Conservation (phyloP, 2,888 invertebrate species). For the Schizaphis graminum region DNA sequence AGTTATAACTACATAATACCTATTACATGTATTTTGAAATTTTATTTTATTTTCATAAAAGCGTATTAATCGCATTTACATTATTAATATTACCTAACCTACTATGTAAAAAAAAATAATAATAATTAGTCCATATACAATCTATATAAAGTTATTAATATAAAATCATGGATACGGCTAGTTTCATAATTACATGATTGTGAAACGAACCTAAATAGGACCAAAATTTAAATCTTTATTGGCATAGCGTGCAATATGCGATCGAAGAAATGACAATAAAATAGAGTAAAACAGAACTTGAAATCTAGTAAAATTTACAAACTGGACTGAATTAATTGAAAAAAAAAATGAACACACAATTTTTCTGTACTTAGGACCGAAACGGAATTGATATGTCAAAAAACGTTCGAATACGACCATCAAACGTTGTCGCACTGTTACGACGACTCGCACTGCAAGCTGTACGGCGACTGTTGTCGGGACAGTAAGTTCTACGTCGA, state of each 20-base stretch:
- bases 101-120: not conserved
- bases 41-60: not conserved
- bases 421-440: conserved; percentile 70
- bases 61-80: not conserved
- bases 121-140: not conserved
- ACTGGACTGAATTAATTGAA: no score
- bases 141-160: not conserved
- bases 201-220: no score
- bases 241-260: no score
- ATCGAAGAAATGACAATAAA: no score
- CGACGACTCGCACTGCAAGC: conserved; percentile 71
- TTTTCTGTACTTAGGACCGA: conserved; percentile 6
- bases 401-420: not conserved
- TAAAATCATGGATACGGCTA: not conserved
- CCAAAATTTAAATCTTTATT: no score
- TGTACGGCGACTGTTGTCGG: conserved; percentile 72
- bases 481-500: conserved; percentile 70
- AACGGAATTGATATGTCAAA: conserved; percentile 10
- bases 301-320: not conserved
- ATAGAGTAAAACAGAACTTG: not conserved
- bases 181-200: no score
- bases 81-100: not conserved
- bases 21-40: not conserved
- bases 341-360: not conserved
- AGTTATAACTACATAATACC: not conserved